A percentile compares a stretch with the other conserved stretches of the same genome.
Conservation (phyloP, 2,888 invertebrate genomes). For the Thumatha senex region DNA sequence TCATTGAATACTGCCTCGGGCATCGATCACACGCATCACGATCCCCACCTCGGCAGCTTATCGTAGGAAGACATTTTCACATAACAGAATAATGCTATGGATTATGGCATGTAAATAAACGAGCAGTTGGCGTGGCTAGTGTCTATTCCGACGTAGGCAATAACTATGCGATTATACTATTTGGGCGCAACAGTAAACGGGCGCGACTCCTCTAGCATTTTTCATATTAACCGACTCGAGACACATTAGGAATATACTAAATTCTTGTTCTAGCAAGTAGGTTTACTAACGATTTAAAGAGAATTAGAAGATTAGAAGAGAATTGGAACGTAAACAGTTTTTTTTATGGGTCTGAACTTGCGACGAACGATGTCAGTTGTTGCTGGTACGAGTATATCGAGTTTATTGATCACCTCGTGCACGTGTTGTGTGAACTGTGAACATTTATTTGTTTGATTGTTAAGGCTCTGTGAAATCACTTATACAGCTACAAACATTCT, state of each 20-base stretch:
- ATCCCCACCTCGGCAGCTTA: slow-evolving; percentile 25
- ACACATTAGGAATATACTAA: slow-evolving; percentile 44
- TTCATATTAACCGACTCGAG: slow-evolving; percentile 58
- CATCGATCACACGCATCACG: slow-evolving; percentile 44
- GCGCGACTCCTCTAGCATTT: slow-evolving; percentile 67
- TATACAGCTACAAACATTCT: too few relatives aligned
- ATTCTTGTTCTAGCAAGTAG: slow-evolving; percentile 30
- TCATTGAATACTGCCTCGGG: slow-evolving; percentile 27
- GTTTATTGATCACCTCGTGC: slow-evolving; percentile 23
- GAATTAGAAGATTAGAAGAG: slow-evolving; percentile 25
- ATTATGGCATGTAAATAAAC: slow-evolving; percentile 73
- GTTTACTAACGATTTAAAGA: slow-evolving; percentile 32
- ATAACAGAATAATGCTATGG: slow-evolving; percentile 58
- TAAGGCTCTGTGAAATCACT: background rate
- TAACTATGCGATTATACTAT: slow-evolving; percentile 77
- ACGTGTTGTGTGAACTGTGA: slow-evolving; percentile 14
- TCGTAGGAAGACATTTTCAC: slow-evolving; percentile 59
- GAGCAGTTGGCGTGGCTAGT: slow-evolving; percentile 77
- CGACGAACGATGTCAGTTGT: slow-evolving; percentile 18
- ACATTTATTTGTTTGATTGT: slow-evolving; percentile 13
- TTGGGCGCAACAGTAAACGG: slow-evolving; percentile 67
- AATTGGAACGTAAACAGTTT: slow-evolving; percentile 20
- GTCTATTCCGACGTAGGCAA: slow-evolving; percentile 74
- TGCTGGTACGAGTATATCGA: slow-evolving; percentile 19
- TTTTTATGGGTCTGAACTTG: slow-evolving; percentile 29